Evolutionary conservation across 2,888 invertebrate genomes (phyloP).

Genomic region (Ectemnius lituratus): DNA sequence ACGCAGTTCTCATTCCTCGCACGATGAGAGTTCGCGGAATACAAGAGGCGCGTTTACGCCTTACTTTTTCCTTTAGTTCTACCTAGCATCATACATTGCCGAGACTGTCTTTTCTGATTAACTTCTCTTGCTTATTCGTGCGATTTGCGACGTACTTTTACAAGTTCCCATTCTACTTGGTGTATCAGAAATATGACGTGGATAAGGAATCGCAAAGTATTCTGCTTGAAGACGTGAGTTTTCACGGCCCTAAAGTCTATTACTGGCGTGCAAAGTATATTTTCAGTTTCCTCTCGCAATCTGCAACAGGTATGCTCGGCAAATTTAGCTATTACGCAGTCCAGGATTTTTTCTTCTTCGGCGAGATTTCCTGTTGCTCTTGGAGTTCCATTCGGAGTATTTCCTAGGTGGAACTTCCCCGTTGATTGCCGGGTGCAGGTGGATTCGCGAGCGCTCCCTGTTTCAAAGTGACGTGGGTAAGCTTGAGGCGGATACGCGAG

Average conservation of each 20-base stretch:
- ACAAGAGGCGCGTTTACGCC: not conserved
- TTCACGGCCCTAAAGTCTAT: too few relatives aligned
- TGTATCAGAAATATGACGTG: constrained; percentile 18
- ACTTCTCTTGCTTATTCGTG: constrained; percentile 21
- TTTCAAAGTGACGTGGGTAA: constrained; percentile 35
- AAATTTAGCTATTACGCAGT: not conserved
- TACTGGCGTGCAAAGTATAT: constrained; percentile 11
- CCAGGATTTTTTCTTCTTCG: not conserved
- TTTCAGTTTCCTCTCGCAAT: constrained; percentile 20
- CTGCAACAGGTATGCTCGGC: constrained; percentile 1
- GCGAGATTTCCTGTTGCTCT: not conserved
- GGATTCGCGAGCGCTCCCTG: constrained; percentile 6
- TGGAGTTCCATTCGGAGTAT: not conserved
- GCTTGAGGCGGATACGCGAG: constrained; percentile 40
- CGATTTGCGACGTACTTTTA: constrained; percentile 39
- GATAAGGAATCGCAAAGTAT: constrained; percentile 52
- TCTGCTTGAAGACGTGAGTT: constrained; percentile 41
- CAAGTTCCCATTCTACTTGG: constrained; percentile 19
- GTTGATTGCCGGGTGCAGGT: constrained; percentile 3
- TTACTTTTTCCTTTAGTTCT: constrained; percentile 19
- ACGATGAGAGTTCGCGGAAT: not conserved
- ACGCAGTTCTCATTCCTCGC: not conserved
- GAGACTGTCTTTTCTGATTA: constrained; percentile 18
- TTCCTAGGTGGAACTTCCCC: not conserved
- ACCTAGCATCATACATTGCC: constrained; percentile 14